Percentiles rank a stretch among this genome's conserved stretches.
phyloP scores from a whole-genome alignment of 2,113 vertebrate species.

The Syngnathus floridae region DNA sequence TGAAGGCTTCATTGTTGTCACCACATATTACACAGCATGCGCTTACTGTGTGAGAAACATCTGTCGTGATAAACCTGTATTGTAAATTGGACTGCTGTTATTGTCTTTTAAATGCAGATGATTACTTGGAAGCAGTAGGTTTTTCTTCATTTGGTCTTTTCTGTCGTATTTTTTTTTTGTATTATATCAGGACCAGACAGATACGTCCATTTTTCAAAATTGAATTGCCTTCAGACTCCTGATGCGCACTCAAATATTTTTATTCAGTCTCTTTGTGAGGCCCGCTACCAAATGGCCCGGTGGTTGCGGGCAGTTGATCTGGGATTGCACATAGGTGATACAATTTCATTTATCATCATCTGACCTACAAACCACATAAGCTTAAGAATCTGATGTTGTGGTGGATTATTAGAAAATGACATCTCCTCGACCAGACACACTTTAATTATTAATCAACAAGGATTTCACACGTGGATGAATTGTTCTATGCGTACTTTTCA shows the following conservation, averaged over 20 bases:
- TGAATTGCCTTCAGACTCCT: not conserved
- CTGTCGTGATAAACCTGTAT: no score
- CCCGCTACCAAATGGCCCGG: no score
- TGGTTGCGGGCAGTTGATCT: not conserved
- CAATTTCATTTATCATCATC: not conserved
- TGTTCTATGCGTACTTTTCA: not conserved
- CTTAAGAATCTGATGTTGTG: not conserved
- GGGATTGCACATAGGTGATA: not conserved
- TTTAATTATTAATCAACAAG: constrained; percentile 1
- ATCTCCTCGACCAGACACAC: not conserved
- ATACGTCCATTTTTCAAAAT: not conserved
- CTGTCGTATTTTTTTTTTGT: not conserved
- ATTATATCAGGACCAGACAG: no score
- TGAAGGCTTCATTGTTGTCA: no score
- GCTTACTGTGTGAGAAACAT: no score
- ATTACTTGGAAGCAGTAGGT: no score
- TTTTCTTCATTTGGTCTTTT: no score
- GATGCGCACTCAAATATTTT: not conserved
- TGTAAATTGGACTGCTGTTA: no score
- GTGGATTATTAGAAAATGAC: not conserved
- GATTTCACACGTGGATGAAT: not conserved
- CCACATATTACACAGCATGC: no score
- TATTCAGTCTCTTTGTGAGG: not conserved
- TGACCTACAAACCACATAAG: not conserved
- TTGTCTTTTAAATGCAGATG: no score